Conservation (phyloP, 1,140 invertebrate species). For the Trypoxylus dichotomus region DNA sequence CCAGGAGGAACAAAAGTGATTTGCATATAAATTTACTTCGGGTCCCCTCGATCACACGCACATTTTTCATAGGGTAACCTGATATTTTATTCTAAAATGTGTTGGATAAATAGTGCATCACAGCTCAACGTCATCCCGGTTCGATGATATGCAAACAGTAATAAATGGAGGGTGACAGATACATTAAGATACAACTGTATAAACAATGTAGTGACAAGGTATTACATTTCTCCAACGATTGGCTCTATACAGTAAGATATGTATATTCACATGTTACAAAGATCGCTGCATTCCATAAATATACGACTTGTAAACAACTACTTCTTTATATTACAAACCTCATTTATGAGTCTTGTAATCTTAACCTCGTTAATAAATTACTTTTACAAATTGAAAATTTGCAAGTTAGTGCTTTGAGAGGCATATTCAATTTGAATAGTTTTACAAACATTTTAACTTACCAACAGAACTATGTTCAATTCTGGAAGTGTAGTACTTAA, state of each 20-base stretch:
- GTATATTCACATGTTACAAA: not conserved
- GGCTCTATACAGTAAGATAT: not conserved
- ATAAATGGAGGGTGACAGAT: conserved; percentile 4
- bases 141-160: not conserved
- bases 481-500: too few species aligned
- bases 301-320: too few species aligned
- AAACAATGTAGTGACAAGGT: not conserved
- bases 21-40: conserved; percentile 16
- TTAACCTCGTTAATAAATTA: too few species aligned
- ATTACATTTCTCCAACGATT: not conserved
- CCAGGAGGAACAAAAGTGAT: not conserved
- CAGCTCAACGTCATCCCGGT: not conserved
- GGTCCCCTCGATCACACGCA: not conserved
- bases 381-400: too few species aligned
- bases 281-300: too few species aligned
- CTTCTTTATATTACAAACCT: too few species aligned
- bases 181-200: not conserved
- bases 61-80: not conserved
- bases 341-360: too few species aligned
- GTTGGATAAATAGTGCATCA: not conserved
- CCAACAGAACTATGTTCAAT: too few species aligned
- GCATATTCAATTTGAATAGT: too few species aligned
- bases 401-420: too few species aligned
- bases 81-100: conserved; percentile 24
- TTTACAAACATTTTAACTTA: too few species aligned